Evolutionary conservation across 2,888 invertebrate species (phyloP).

Genomic region (Zele albiditarsus): DNA sequence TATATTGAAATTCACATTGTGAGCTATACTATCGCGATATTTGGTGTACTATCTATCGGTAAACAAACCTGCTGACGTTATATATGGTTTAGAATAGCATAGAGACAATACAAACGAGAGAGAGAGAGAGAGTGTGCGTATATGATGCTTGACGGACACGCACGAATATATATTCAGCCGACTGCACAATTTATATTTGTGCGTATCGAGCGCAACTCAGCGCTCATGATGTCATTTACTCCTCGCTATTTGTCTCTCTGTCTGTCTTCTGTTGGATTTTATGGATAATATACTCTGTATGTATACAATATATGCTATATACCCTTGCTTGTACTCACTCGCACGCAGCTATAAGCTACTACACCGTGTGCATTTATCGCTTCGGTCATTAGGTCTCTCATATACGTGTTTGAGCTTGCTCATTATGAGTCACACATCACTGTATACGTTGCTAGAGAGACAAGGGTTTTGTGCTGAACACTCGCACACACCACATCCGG

Average conservation of each 20-base stretch:
- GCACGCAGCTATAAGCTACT: neutral
- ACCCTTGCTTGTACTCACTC: neutral
- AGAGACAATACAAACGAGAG: constrained; percentile 50
- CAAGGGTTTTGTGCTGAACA: neutral
- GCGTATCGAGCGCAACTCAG: constrained; percentile 14
- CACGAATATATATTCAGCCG: constrained; percentile 35
- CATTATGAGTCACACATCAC: constrained; percentile 56
- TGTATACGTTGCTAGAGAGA: constrained; percentile 41
- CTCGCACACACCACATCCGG: constrained; percentile 4
- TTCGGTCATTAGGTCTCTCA: constrained; percentile 45
- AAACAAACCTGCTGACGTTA: constrained; percentile 21
- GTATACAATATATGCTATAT: too few relatives aligned
- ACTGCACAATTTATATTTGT: neutral
- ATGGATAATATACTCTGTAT: too few relatives aligned
- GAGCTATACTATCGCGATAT: constrained; percentile 39
- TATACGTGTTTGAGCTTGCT: constrained; percentile 55
- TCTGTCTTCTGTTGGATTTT: too few relatives aligned
- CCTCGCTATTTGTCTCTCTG: neutral
- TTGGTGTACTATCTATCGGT: constrained; percentile 14
- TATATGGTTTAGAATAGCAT: neutral
- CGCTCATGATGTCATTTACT: constrained; percentile 1
- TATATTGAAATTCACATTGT: constrained; percentile 27
- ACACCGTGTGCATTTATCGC: constrained; percentile 3
- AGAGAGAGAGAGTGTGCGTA: constrained; percentile 40
- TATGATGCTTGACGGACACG: constrained; percentile 44